Percentiles rank a stretch among this genome's conserved stretches.
Conservation (phyloP, 2,113 vertebrate species). For the Laterallus jamaicensis region DNA sequence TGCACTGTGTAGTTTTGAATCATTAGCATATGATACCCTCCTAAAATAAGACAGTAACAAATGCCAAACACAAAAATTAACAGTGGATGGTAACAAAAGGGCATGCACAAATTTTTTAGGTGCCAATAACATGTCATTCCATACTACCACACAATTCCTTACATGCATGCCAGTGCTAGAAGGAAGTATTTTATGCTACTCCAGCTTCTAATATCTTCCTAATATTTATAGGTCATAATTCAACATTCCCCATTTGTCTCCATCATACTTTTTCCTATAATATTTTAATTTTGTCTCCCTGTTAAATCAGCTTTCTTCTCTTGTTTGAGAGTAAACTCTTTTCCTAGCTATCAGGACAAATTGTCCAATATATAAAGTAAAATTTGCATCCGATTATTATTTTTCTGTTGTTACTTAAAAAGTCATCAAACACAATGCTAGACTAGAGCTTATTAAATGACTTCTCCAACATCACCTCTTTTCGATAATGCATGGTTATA, state of each 20-base stretch:
- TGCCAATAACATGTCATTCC: not conserved
- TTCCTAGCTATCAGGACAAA: not conserved
- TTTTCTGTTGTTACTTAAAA: not conserved
- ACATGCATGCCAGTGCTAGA: fast-evolving
- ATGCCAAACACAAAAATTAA: not conserved
- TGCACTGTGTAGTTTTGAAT: not conserved
- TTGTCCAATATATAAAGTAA: not conserved
- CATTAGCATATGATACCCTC: not conserved
- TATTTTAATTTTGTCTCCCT: not conserved
- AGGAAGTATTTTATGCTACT: not conserved
- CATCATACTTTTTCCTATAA: not conserved
- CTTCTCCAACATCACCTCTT: not conserved
- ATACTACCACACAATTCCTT: not conserved
- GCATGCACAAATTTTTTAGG: not conserved
- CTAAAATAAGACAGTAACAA: not conserved
- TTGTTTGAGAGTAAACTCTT: not conserved
- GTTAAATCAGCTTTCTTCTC: not conserved
- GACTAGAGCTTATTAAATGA: not conserved
- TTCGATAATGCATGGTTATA: not conserved
- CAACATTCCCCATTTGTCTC: not conserved
- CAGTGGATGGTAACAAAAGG: not conserved
- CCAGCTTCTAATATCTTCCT: not conserved
- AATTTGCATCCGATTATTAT: not conserved
- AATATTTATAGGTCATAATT: not conserved
- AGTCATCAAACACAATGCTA: not conserved